Percentiles rank a stretch among this genome's conserved stretches.
Evolutionary conservation across 1,140 invertebrate genomes (phyloP).

Genomic region (Aphaenogaster floridana): DNA sequence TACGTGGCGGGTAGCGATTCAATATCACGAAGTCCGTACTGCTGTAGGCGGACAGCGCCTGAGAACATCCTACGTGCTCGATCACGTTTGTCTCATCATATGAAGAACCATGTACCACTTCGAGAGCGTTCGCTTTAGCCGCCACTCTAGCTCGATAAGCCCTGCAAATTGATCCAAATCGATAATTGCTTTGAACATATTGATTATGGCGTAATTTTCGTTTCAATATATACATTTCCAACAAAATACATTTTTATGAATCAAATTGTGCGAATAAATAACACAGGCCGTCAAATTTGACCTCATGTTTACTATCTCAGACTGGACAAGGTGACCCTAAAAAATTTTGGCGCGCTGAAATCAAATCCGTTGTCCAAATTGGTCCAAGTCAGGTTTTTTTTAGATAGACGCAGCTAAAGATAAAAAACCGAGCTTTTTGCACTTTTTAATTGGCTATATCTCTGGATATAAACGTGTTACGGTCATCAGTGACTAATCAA

Average conservation of each 20-base stretch:
- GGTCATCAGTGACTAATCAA: too few species aligned
- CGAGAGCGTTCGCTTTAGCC: not conserved
- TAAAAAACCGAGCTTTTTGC: too few species aligned
- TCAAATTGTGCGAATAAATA: not conserved
- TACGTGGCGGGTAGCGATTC: slow-evolving; percentile 77
- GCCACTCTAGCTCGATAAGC: slow-evolving; percentile 67
- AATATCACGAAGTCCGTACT: slow-evolving; percentile 73
- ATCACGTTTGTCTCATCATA: slow-evolving; percentile 11
- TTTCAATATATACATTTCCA: not conserved
- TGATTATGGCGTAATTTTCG: not conserved
- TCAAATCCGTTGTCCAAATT: too few species aligned
- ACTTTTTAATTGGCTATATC: too few species aligned
- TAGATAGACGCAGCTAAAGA: too few species aligned
- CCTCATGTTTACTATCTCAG: too few species aligned
- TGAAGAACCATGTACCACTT: not conserved
- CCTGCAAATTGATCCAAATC: slow-evolving; percentile 65
- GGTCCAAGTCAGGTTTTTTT: too few species aligned
- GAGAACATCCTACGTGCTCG: slow-evolving; percentile 10
- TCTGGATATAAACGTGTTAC: too few species aligned
- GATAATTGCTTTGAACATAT: slow-evolving; percentile 14
- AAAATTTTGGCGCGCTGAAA: too few species aligned
- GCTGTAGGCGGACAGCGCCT: slow-evolving; percentile 36
- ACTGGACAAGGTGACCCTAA: too few species aligned
- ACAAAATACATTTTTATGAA: not conserved
- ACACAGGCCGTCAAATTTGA: too few species aligned